Conservation (phyloP, 2,113 vertebrate genomes). For the Polypterus bichir region DNA sequence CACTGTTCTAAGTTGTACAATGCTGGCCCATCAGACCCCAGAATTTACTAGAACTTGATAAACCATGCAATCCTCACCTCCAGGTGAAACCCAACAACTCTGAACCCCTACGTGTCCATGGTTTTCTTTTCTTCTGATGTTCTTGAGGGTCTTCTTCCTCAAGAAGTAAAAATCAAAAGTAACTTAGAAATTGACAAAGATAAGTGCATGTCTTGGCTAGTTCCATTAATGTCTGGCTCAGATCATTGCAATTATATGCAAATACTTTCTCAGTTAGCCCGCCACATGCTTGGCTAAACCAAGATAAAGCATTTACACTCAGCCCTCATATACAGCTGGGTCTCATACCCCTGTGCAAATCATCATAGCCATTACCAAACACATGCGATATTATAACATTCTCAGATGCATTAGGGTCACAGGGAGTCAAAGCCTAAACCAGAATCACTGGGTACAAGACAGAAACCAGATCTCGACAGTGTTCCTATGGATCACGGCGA, state of each 20-base stretch:
- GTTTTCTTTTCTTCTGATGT: conserved; percentile 10
- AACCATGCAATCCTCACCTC: conserved; percentile 39
- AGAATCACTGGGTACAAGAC: too few species aligned
- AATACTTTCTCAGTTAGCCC: conserved; percentile 12
- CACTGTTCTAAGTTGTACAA: too few species aligned
- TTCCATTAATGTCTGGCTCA: conserved; percentile 22
- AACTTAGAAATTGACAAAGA: too few species aligned
- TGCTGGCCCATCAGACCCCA: too few species aligned
- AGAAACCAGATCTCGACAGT: too few species aligned
- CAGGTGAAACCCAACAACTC: conserved; percentile 31
- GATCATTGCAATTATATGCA: conserved; percentile 26
- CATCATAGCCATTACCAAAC: conserved; percentile 22
- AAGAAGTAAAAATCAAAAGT: background rate
- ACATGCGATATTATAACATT: too few species aligned
- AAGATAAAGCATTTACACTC: conserved; percentile 21
- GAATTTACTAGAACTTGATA: too few species aligned
- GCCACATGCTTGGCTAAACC: conserved; percentile 24
- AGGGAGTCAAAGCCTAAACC: too few species aligned
- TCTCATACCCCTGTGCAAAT: conserved; percentile 31
- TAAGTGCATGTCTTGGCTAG: background rate
- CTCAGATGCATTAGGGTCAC: too few species aligned
- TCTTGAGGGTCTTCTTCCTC: conserved; percentile 38
- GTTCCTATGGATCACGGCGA: too few species aligned
- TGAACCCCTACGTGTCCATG: conserved; percentile 9
- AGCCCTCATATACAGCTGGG: conserved; percentile 32